Conservation (phyloP, 2,888 invertebrate genomes). For the Rhorus exstirpatorius region DNA sequence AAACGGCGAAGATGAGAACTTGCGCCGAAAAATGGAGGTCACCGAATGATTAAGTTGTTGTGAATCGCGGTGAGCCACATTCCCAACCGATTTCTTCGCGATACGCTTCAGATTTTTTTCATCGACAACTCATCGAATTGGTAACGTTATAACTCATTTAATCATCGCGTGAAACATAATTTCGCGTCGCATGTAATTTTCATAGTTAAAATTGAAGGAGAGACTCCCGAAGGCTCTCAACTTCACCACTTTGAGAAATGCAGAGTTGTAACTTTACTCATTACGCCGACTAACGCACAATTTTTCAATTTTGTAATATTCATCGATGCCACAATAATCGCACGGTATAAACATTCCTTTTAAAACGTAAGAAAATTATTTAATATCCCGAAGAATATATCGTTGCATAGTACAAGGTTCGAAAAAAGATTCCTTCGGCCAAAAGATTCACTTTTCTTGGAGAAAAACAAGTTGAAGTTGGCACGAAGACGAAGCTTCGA, state of each 20-base stretch:
- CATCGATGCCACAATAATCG: background rate
- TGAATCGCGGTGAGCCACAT: constrained; percentile 59
- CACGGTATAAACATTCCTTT: no score
- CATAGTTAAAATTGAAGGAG: constrained; percentile 77
- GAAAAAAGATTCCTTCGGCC: background rate
- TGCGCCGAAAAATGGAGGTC: constrained; percentile 79
- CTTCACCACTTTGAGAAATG: constrained; percentile 37
- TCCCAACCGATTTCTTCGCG: constrained; percentile 70
- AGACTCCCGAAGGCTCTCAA: constrained; percentile 71
- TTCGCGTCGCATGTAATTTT: constrained; percentile 51
- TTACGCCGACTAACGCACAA: background rate
- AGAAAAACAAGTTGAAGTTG: constrained; percentile 7
- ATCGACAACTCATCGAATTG: constrained; percentile 44
- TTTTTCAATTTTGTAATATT: background rate
- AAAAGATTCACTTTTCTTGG: background rate
- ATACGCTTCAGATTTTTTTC: constrained; percentile 55
- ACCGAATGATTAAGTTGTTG: constrained; percentile 70
- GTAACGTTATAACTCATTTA: constrained; percentile 63
- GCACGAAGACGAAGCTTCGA: background rate
- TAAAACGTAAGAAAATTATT: background rate
- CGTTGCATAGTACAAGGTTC: background rate
- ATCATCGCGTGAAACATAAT: constrained; percentile 28
- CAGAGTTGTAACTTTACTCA: background rate
- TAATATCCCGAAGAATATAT: background rate
- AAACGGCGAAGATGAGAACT: constrained; percentile 78